Percentiles rank a stretch among this genome's conserved stretches.
Conservation (phyloP, 2,888 invertebrate species). For the Phlogophora meticulosa region DNA sequence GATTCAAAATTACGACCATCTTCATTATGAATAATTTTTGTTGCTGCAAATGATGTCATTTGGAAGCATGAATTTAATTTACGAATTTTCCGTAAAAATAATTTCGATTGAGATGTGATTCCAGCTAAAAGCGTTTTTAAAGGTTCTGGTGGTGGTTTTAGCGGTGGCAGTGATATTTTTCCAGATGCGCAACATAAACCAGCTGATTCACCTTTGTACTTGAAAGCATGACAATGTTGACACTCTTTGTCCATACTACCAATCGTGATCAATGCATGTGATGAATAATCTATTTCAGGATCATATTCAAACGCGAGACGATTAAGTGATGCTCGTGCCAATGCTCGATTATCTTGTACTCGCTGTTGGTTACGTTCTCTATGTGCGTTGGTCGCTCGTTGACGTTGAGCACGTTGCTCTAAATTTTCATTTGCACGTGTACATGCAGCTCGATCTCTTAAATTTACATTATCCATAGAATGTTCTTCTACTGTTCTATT, state of each 20-base stretch:
- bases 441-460: no score
- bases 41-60: not conserved
- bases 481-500: no score
- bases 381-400: no score
- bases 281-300: not conserved
- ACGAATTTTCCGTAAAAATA: not conserved
- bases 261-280: not conserved
- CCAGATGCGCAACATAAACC: not conserved
- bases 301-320: not conserved
- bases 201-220: not conserved
- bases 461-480: no score
- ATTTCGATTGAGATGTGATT: not conserved
- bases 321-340: not conserved
- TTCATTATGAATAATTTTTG: not conserved
- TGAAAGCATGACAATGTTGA: not conserved
- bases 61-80: not conserved
- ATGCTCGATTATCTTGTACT: not conserved
- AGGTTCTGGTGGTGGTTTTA: not conserved
- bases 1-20: not conserved
- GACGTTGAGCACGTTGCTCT: no score
- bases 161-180: no score
- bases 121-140: not conserved
- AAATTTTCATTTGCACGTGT: no score
- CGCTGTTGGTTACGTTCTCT: not conserved
- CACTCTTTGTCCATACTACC: not conserved